These are phyloP conservation scores for Perithous albicinctus DNA, from an alignment of 2,888 invertebrate genomes.

Conservation along the genomic window DNA sequence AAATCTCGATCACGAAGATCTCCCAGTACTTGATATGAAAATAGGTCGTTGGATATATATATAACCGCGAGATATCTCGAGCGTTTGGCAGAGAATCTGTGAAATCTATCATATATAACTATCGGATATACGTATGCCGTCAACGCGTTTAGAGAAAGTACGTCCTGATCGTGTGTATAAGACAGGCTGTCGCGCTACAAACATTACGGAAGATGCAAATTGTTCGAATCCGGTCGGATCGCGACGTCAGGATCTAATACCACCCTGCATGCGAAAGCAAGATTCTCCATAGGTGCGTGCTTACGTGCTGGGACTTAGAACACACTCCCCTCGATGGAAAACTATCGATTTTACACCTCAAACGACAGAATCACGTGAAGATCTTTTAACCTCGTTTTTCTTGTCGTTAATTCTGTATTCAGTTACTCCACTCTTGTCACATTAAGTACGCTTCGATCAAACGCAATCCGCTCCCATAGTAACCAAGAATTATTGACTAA, in stretches of 20 bases:
- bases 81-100: constrained; percentile 50
- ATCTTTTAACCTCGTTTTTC: constrained; percentile 13
- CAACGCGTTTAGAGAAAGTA: constrained; percentile 60
- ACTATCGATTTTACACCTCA: constrained; percentile 28
- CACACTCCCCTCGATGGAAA: background rate
- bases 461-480: no score
- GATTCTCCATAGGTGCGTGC: constrained; percentile 48
- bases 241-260: constrained; percentile 44
- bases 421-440: background rate
- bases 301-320: constrained; percentile 2
- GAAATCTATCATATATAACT: constrained; percentile 39
- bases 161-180: constrained; percentile 23
- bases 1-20: constrained; percentile 59
- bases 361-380: constrained; percentile 13
- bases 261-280: constrained; percentile 59
- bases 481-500: no score
- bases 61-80: constrained; percentile 65
- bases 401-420: background rate
- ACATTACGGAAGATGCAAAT: constrained; percentile 68
- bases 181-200: constrained; percentile 33
- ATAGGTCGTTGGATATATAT: constrained; percentile 63
- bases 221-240: constrained; percentile 66
- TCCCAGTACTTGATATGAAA: constrained; percentile 17
- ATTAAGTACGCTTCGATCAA: background rate
- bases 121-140: constrained; percentile 30